Conservation (phyloP, 1,140 invertebrate genomes). For the Drosophila navojoa region DNA sequence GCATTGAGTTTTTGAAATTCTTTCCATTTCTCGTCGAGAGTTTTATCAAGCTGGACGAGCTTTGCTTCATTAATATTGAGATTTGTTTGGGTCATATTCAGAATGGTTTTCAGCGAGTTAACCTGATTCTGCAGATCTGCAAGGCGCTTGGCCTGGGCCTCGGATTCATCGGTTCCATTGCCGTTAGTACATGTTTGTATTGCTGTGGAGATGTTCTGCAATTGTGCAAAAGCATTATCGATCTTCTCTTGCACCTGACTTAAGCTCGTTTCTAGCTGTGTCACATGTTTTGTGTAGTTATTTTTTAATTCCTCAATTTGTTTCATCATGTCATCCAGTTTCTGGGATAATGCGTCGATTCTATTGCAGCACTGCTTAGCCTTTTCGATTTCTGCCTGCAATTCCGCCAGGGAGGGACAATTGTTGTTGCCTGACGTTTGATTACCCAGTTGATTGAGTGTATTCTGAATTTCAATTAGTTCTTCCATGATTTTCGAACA, state of each 20-base stretch:
- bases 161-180: no score
- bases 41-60: neutral
- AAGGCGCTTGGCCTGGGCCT: neutral
- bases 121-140: neutral
- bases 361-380: conserved; percentile 17
- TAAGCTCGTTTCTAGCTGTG: neutral
- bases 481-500: neutral
- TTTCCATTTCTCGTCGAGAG: neutral
- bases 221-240: neutral
- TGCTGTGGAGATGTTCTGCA: neutral
- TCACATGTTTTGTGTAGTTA: conserved; percentile 4
- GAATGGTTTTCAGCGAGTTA: neutral
- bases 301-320: neutral
- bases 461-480: neutral
- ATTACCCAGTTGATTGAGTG: neutral
- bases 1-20: neutral
- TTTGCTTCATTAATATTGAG: neutral
- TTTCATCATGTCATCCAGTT: neutral
- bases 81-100: neutral
- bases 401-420: neutral
- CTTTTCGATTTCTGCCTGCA: neutral
- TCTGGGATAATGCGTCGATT: conserved; percentile 8
- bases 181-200: neutral
- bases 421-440: neutral
- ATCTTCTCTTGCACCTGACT: neutral